These are phyloP conservation scores for Sarcoramphus papa DNA, from an alignment of 2,797 vertebrate species.

Conservation along the genomic window DNA sequence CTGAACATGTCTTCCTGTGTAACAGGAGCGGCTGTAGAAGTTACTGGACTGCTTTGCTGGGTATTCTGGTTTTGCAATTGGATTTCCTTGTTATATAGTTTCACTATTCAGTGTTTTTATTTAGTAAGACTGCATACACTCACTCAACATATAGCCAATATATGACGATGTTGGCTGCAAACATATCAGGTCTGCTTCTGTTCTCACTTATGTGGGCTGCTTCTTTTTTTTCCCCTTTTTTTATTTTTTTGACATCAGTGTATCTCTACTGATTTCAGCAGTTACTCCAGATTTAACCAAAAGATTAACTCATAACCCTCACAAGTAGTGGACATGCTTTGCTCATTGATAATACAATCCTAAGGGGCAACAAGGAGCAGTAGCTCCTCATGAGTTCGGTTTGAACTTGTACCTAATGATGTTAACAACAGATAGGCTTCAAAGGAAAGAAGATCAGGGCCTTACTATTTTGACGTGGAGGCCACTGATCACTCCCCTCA, in stretches of 20 bases:
- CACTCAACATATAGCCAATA: neutral
- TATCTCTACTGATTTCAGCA: neutral
- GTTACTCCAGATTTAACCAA: neutral
- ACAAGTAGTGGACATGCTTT: neutral
- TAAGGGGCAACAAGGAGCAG: neutral
- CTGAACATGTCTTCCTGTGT: conserved; percentile 74
- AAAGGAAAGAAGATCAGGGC: neutral
- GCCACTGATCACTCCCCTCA: neutral
- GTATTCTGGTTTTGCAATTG: conserved; percentile 60
- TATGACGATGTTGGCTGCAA: neutral
- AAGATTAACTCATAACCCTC: neutral
- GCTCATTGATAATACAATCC: neutral
- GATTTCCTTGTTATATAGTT: neutral
- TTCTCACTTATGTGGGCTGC: neutral
- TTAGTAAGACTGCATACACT: neutral
- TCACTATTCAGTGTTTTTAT: neutral
- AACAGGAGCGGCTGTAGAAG: conserved; percentile 78
- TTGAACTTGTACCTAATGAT: neutral
- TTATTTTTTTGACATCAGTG: neutral
- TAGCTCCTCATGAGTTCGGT: neutral
- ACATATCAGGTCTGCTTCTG: neutral
- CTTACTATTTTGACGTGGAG: neutral
- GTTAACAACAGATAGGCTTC: neutral
- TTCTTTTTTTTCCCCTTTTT: too few relatives aligned
- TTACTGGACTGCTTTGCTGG: conserved; percentile 80